A percentile compares a stretch with the other conserved stretches of the same genome.
Conservation (phyloP, 2,888 invertebrate species). For the Anthophora plumipes region DNA sequence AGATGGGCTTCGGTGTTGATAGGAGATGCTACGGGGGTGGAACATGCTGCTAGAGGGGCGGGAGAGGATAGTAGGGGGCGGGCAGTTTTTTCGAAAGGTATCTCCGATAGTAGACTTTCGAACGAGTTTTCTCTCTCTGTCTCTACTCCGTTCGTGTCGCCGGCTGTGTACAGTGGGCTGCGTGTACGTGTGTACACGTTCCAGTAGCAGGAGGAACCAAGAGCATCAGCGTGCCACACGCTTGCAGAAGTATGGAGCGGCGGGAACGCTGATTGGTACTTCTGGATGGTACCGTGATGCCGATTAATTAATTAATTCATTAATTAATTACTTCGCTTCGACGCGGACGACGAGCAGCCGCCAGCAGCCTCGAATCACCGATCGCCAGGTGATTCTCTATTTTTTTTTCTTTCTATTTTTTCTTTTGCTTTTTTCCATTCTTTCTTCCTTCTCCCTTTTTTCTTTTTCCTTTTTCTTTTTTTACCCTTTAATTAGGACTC, state of each 20-base stretch:
- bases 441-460: constrained; percentile 5
- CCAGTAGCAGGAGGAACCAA: not conserved
- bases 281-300: constrained; percentile 60
- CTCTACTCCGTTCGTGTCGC: not conserved
- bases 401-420: constrained; percentile 30
- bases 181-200: not conserved
- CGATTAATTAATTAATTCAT: constrained; percentile 70
- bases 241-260: constrained; percentile 27
- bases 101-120: constrained; percentile 61
- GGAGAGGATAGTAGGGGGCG: constrained; percentile 10
- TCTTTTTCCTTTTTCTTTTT: too few species aligned
- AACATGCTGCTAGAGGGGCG: not conserved
- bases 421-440: constrained; percentile 15
- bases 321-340: constrained; percentile 67
- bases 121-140: constrained; percentile 23
- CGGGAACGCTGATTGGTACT: constrained; percentile 54
- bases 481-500: constrained; percentile 60
- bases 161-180: constrained; percentile 5
- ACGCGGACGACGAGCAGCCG: constrained; percentile 45
- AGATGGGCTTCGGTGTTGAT: constrained; percentile 56
- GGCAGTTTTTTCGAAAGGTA: constrained; percentile 62
- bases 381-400: constrained; percentile 36
- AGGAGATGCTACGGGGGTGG: constrained; percentile 47
- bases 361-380: constrained; percentile 39
- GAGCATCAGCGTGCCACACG: constrained; percentile 4